Evolutionary conservation across 2,797 vertebrate genomes (phyloP), one percentile per base, ranked within the genome.

Genomic region (Gobio occitaniae): DNA sequence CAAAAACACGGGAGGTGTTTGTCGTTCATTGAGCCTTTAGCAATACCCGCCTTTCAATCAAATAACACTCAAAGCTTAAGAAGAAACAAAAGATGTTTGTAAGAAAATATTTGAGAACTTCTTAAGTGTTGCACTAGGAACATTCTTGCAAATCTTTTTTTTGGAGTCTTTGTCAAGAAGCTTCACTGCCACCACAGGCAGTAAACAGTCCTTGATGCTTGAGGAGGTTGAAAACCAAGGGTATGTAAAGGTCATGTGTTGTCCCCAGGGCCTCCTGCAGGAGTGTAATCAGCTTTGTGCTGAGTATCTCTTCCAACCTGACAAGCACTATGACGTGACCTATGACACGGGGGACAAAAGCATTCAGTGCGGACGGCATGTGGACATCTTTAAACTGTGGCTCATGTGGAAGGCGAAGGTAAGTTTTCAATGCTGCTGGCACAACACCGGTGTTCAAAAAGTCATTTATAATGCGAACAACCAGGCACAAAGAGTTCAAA

Each of bases 351-450:
- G 92, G 7, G 93, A 96, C 87, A 96, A 95, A 88, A 92, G 87
- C 78, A 94, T 96, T 89, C 95, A 96, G 32, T 95, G 94, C 36
- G 93, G 93, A 13, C 25, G 90, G 69, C 94, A 95, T 2, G 91
- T 95, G 21, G 94, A 95, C 19, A 71, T 93, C 79, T 96, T 96
- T 66, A 96, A 96, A 80, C 91, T 96, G 8, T 95, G 92, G 93
- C 90, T 96, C 81, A 96, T 95, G 93, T 95, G 92, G 94, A 96
- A 96, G 87, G 92, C 94, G 63, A 97, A 96, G 93, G 94, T 95
- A 86, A 16, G 29, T 16, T 32, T 32, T 36, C 13, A 66, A 3
- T 32, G 41, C 19, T 71, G 21, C 69, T 16, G 44, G 44, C 1
- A 72, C 44, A 72, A 50, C 3, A 52, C 25, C 25, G 19, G 25